These are phyloP conservation scores for Pangasius sanitwongsei DNA, from an alignment of 2,797 vertebrate species.

Conservation along the genomic window DNA sequence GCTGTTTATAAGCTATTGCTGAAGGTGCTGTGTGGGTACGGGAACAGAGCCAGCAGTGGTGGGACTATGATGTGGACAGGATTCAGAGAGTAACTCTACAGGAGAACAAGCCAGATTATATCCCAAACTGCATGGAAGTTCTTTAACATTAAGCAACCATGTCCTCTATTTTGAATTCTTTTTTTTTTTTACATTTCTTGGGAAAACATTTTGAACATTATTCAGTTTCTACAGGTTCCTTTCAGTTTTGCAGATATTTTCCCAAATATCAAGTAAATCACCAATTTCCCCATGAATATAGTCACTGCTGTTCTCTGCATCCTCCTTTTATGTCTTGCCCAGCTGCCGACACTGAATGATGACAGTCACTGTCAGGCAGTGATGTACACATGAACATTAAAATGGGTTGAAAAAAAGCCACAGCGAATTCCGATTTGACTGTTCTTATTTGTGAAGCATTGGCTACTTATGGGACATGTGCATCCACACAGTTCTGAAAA, in stretches of 20 bases:
- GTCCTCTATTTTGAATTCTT: neutral
- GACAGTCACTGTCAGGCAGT: too few species aligned
- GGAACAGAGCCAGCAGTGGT: neutral
- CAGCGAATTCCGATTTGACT: too few species aligned
- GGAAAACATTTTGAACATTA: neutral
- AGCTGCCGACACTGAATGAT: neutral
- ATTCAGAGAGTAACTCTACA: neutral
- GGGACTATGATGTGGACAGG: neutral
- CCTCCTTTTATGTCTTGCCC: neutral
- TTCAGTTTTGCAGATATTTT: too few species aligned
- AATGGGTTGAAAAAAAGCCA: too few species aligned
- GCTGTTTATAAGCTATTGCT: neutral
- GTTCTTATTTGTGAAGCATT: too few species aligned
- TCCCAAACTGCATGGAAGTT: neutral
- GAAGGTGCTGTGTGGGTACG: neutral
- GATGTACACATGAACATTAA: too few species aligned
- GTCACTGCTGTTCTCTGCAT: neutral
- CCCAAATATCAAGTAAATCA: neutral
- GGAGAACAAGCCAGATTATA: neutral
- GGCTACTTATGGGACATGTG: too few species aligned
- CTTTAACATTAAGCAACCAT: neutral
- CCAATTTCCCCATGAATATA: neutral
- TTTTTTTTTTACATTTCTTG: neutral
- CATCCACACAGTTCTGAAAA: too few species aligned
- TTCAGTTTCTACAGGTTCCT: too few species aligned